phyloP scores from a whole-genome alignment of 2,797 vertebrate genomes.

The Catharus ustulatus region DNA sequence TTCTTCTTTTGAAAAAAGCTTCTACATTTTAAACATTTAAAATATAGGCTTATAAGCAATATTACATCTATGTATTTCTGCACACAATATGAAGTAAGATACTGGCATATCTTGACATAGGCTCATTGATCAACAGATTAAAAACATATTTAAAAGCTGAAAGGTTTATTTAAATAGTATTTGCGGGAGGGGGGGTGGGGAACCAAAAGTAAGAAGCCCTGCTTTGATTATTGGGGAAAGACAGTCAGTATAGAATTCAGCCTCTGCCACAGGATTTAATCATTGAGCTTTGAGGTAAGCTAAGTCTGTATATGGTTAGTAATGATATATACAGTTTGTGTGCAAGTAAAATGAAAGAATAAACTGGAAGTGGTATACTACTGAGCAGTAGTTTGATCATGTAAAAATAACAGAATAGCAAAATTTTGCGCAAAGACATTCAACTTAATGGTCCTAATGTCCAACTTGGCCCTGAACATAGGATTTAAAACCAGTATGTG shows the following conservation, averaged over 20 bases:
- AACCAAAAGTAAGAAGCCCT: not conserved
- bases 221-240: not conserved
- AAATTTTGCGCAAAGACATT: not conserved
- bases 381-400: not conserved
- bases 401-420: not conserved
- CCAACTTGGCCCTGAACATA: not conserved
- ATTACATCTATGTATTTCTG: not conserved
- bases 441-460: not conserved
- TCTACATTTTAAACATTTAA: not conserved
- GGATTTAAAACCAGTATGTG: not conserved
- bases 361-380: not conserved
- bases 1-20: not conserved
- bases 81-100: not conserved
- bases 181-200: rapidly evolving
- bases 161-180: not conserved
- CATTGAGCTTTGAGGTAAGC: not conserved
- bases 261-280: not conserved
- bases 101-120: not conserved
- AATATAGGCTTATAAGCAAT: not conserved
- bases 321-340: not conserved
- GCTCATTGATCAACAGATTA: not conserved
- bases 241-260: not conserved
- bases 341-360: not conserved
- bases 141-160: not conserved
- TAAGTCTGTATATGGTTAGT: not conserved